A percentile compares a stretch with the other conserved stretches of the same genome.
These are phyloP conservation scores for Drosophila navojoa DNA, from an alignment of 1,140 invertebrate genomes.

Conservation along the genomic window DNA sequence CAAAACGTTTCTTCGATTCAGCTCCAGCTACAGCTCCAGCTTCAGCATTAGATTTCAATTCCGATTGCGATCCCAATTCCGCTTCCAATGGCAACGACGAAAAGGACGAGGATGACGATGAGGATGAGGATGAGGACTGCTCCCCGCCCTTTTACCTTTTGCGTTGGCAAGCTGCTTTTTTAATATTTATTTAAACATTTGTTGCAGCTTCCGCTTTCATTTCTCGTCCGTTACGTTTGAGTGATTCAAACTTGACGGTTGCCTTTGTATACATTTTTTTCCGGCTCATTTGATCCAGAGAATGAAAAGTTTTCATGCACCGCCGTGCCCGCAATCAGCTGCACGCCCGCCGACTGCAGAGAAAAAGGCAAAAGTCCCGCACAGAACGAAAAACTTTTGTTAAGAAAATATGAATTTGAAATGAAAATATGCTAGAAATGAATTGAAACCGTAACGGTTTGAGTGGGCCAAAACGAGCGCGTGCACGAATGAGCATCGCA, in stretches of 20 bases:
- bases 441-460: constrained; percentile 79
- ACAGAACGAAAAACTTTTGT: constrained; percentile 76
- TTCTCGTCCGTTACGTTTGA: constrained; percentile 81
- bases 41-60: constrained; percentile 1
- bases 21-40: constrained; percentile 13
- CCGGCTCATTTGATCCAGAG: constrained; percentile 78
- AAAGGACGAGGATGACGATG: neutral
- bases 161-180: constrained; percentile 57
- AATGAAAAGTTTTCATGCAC: constrained; percentile 76
- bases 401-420: constrained; percentile 82
- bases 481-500: constrained; percentile 72
- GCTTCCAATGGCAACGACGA: constrained; percentile 13
- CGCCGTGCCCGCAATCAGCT: constrained; percentile 8
- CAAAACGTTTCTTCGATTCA: constrained; percentile 23
- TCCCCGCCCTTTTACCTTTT: constrained; percentile 44
- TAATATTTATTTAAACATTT: constrained; percentile 83
- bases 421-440: constrained; percentile 82
- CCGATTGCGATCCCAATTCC: neutral
- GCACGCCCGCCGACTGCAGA: neutral
- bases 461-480: constrained; percentile 64
- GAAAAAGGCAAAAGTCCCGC: constrained; percentile 59
- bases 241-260: constrained; percentile 81
- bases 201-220: constrained; percentile 80
- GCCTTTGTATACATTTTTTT: constrained; percentile 80
- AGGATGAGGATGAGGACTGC: constrained; percentile 1